Evolutionary conservation across 2,113 vertebrate species (phyloP).

Genomic region (Odocoileus virginianus): DNA sequence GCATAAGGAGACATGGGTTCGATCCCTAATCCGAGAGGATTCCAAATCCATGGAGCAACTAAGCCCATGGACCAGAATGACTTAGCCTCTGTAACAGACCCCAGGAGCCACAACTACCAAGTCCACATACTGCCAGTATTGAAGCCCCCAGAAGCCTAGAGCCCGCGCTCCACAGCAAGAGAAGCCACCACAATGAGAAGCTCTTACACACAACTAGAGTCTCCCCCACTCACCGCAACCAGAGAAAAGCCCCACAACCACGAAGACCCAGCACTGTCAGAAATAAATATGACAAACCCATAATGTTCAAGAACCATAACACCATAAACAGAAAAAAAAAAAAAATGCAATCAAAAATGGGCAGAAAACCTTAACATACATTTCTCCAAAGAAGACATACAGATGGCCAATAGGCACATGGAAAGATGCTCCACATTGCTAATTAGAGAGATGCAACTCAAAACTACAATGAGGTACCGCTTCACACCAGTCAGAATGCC

Average conservation of each 20-base stretch:
- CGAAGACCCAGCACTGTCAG: neutral
- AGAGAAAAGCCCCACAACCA: neutral
- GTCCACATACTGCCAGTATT: rapidly evolving
- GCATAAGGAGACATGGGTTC: neutral
- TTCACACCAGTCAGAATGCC: neutral
- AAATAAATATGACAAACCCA: neutral
- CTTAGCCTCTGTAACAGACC: neutral
- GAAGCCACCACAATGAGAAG: neutral
- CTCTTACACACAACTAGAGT: rapidly evolving
- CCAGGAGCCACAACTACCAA: neutral
- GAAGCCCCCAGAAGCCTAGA: neutral
- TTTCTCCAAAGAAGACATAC: neutral
- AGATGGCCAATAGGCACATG: neutral
- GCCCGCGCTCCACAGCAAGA: rapidly evolving
- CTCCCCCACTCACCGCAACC: neutral
- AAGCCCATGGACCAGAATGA: neutral
- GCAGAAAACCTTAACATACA: neutral
- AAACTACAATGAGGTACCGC: neutral
- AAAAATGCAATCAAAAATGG: neutral
- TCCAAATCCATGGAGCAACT: neutral
- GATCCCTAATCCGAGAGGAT: neutral
- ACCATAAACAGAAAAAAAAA: neutral
- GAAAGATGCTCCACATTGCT: neutral
- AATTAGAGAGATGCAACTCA: neutral
- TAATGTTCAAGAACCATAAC: neutral